These are phyloP conservation scores for Saccostrea glomerata DNA, from an alignment of 1,140 invertebrate species.

Conservation along the genomic window DNA sequence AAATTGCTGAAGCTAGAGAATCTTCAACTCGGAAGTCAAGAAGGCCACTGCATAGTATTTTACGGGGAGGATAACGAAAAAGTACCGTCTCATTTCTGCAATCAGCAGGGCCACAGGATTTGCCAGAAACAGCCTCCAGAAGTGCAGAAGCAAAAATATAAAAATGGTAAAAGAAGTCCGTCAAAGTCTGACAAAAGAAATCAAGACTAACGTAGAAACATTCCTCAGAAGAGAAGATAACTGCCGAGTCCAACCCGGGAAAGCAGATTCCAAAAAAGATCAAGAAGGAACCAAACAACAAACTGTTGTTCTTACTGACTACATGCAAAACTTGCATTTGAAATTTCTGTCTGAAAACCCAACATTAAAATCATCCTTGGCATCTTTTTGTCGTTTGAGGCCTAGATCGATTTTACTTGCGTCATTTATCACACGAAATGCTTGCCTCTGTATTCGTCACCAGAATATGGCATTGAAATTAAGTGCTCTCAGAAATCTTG, in stretches of 20 bases:
- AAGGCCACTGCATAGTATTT: too few species aligned
- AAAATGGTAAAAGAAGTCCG: not conserved
- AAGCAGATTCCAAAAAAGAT: not conserved
- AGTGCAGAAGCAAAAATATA: conserved; percentile 26
- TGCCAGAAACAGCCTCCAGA: not conserved
- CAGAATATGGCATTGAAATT: conserved; percentile 28
- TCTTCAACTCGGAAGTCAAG: too few species aligned
- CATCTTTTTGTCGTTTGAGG: conserved; percentile 39
- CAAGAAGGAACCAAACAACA: conserved; percentile 40
- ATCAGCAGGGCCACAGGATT: conserved; percentile 32
- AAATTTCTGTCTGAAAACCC: conserved; percentile 52
- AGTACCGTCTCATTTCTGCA: not conserved
- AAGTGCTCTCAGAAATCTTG: too few species aligned
- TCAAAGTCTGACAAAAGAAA: not conserved
- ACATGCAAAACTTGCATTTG: conserved; percentile 49
- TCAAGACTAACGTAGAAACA: not conserved
- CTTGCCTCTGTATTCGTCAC: conserved; percentile 42
- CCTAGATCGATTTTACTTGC: conserved; percentile 19
- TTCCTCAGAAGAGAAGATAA: conserved; percentile 51
- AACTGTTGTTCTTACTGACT: conserved; percentile 48
- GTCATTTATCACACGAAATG: conserved; percentile 19
- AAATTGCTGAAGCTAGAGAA: too few species aligned
- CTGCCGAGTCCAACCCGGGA: conserved; percentile 46
- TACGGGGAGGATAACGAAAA: too few species aligned
- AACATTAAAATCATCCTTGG: not conserved